Percentiles rank a stretch among this genome's conserved stretches.
phyloP scores from a whole-genome alignment of 2,888 invertebrate species.

The Agonopterix arenella region DNA sequence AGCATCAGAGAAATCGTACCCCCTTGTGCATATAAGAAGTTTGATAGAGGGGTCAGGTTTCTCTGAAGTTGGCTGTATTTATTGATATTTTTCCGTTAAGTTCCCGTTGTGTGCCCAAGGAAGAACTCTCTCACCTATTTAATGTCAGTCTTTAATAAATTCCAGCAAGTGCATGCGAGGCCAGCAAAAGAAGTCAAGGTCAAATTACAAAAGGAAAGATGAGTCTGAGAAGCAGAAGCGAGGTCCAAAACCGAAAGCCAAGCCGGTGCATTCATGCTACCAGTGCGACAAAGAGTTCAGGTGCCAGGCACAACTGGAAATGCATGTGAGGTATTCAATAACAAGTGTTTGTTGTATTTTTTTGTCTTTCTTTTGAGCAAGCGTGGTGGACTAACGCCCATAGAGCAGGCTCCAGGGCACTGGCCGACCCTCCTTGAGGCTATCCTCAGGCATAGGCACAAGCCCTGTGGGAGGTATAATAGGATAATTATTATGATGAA shows the following conservation, averaged over 20 bases:
- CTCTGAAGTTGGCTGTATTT: too few species aligned
- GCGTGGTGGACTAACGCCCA: too few species aligned
- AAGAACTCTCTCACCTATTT: not conserved
- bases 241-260: slow-evolving; percentile 78
- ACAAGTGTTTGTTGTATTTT: not conserved
- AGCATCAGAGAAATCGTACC: too few species aligned
- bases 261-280: slow-evolving; percentile 73
- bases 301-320: slow-evolving; percentile 78
- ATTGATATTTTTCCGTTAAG: too few species aligned
- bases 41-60: too few species aligned
- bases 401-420: too few species aligned
- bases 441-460: too few species aligned
- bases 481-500: too few species aligned
- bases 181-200: slow-evolving; percentile 37
- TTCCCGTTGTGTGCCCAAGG: too few species aligned
- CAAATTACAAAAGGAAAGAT: slow-evolving; percentile 74
- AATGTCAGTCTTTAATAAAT: slow-evolving; percentile 3
- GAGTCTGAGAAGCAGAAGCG: slow-evolving; percentile 76
- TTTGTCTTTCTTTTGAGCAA: not conserved
- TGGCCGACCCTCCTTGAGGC: too few species aligned
- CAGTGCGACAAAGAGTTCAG: slow-evolving; percentile 78
- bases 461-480: too few species aligned
- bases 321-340: slow-evolving; percentile 67
- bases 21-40: too few species aligned
- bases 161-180: slow-evolving; percentile 53